Conservation (phyloP, 2,888 invertebrate species). For the Microplitis manilae region DNA sequence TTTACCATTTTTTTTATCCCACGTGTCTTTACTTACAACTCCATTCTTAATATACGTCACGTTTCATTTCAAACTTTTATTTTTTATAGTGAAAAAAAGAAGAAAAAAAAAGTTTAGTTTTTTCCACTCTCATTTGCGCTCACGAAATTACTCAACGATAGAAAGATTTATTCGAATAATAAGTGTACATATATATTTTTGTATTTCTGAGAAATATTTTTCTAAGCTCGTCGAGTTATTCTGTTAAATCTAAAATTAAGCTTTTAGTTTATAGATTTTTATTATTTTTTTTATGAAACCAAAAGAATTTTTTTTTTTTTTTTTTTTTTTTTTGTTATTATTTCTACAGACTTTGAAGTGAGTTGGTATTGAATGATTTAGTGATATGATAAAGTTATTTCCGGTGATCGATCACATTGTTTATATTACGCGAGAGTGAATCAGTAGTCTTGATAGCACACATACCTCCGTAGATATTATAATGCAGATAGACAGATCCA, state of each 20-base stretch:
- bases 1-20: conserved; percentile 15
- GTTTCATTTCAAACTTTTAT: not conserved
- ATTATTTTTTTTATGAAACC: not conserved
- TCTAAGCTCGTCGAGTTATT: not conserved
- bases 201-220: not conserved
- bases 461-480: not conserved
- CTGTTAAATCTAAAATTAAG: not conserved
- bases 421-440: not conserved
- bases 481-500: not conserved
- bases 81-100: not conserved
- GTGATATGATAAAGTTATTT: conserved; percentile 2
- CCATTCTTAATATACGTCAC: not conserved
- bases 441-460: not conserved
- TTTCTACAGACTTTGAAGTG: not conserved
- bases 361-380: not conserved
- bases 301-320: not conserved
- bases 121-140: not conserved
- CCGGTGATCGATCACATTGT: conserved; percentile 2
- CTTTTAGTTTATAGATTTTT: not conserved
- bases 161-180: no score
- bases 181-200: no score
- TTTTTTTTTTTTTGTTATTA: not conserved
- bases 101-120: not conserved
- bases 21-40: conserved; percentile 10
- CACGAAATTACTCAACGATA: no score